These are phyloP conservation scores for Homarus americanus DNA, from an alignment of 1,140 invertebrate species.

Conservation along the genomic window DNA sequence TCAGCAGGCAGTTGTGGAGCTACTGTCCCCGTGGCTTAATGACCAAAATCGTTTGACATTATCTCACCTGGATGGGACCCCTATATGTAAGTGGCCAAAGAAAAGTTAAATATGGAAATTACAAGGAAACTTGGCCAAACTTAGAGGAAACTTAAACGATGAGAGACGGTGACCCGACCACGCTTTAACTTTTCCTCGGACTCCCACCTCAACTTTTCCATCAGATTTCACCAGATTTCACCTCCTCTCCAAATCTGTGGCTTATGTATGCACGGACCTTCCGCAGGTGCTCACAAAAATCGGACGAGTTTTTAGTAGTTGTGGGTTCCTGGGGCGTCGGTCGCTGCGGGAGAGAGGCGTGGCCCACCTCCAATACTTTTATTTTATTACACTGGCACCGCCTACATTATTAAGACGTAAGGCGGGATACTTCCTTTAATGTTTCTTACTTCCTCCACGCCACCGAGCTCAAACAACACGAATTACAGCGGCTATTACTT, in stretches of 20 bases:
- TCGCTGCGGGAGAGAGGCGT: neutral
- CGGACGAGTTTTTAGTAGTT: constrained; percentile 58
- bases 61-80: constrained; percentile 60
- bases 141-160: constrained; percentile 75
- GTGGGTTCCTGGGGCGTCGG: constrained; percentile 8
- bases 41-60: constrained; percentile 42
- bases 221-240: constrained; percentile 72
- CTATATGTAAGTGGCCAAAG: constrained; percentile 72
- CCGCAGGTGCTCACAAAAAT: constrained; percentile 71
- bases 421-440: neutral
- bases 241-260: constrained; percentile 66
- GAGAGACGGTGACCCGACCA: constrained; percentile 70
- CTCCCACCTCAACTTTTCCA: constrained; percentile 67
- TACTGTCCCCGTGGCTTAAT: constrained; percentile 20
- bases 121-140: constrained; percentile 75
- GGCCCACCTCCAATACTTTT: constrained; percentile 16
- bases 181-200: constrained; percentile 67
- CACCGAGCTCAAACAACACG: no score
- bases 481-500: no score
- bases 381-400: constrained; percentile 3
- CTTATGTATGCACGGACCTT: constrained; percentile 54
- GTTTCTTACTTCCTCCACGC: no score
- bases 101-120: constrained; percentile 76
- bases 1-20: constrained; percentile 7
- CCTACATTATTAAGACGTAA: constrained; percentile 2